Evolutionary conservation across 1,140 invertebrate genomes (phyloP), one percentile per base, ranked within the genome.

Genomic region (Hyphantria cunea): DNA sequence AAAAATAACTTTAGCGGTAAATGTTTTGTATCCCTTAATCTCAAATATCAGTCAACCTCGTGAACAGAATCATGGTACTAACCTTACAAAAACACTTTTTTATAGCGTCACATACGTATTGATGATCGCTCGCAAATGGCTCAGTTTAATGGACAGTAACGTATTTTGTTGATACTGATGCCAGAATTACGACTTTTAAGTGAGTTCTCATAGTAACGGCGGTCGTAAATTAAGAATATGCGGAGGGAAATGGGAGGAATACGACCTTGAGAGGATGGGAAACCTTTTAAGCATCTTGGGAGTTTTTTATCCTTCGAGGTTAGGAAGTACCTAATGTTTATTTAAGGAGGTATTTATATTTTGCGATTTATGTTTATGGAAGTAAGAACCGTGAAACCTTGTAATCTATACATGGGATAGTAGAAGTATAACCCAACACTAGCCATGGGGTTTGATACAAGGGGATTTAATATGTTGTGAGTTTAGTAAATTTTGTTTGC

Each of bases 161-260:
- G 47, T 60, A 60, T 60, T 60, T 60, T 60, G 56, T 60, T 50
- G 56, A 41, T 60, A 51, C 56, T 15, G 48, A 60, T 13, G 56
- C 47, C 33, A 50, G 12, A 44, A 37, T 60, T 60, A 60, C 56
- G 56, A 37, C 12, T 60, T 60, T 60, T 34, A 37, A 60, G 56
- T 60, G 56, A 60, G 48, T 60, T 51, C 56, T 60, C 42, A 60
- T 60, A 39, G 56, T 51, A 60, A 51, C 48, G 11, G 37, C 17
- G 37, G 12, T 60, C 56, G 56, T 60, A 60, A 60, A 60, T 60
- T 60, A 60, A 34, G 47, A 51, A 60, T 60, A 50, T 60, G 37
- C 25, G 56, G 15, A 60, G 33, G 12, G 56, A 42, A 60, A 60
- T 51, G 31, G 15, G 25, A 44, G 48, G 17, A 39, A 39, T 25